A percentile compares a stretch with the other conserved stretches of the same genome.
These are phyloP conservation scores for Cygnus buccinator DNA, from an alignment of 2,113 vertebrate species.

Conservation along the genomic window DNA sequence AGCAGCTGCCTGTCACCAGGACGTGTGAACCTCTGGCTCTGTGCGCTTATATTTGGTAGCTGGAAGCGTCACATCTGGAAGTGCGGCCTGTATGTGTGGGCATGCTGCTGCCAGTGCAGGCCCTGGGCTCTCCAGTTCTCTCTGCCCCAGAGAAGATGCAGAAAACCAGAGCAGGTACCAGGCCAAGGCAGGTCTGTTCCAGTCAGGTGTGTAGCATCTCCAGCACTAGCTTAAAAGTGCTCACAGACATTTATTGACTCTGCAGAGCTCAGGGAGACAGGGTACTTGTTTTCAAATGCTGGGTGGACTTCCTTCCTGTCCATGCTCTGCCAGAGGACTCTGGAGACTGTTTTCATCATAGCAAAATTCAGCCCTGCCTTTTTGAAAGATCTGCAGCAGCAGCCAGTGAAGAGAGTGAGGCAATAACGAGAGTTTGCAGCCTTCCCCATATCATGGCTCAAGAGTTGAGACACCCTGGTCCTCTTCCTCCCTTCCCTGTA, in stretches of 20 bases:
- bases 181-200: not conserved
- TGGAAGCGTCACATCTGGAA: not conserved
- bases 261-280: not conserved
- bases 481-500: not conserved
- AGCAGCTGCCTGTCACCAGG: not conserved
- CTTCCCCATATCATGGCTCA: not conserved
- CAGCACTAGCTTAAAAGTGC: not conserved
- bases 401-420: not conserved
- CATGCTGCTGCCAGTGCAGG: not conserved
- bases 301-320: not conserved
- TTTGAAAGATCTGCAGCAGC: not conserved
- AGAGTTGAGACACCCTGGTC: not conserved
- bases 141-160: not conserved
- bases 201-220: not conserved
- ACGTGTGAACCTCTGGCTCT: not conserved
- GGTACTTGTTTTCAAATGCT: not conserved
- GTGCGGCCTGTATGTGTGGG: not conserved
- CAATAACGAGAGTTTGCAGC: not conserved
- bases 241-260: not conserved
- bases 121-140: not conserved
- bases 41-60: not conserved
- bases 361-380: not conserved
- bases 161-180: not conserved
- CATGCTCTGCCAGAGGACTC: not conserved
- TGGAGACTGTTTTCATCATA: not conserved